Evolutionary conservation across 2,797 vertebrate species (phyloP), one percentile per base, ranked within the genome.

Genomic region (Muscicapa comitata): DNA sequence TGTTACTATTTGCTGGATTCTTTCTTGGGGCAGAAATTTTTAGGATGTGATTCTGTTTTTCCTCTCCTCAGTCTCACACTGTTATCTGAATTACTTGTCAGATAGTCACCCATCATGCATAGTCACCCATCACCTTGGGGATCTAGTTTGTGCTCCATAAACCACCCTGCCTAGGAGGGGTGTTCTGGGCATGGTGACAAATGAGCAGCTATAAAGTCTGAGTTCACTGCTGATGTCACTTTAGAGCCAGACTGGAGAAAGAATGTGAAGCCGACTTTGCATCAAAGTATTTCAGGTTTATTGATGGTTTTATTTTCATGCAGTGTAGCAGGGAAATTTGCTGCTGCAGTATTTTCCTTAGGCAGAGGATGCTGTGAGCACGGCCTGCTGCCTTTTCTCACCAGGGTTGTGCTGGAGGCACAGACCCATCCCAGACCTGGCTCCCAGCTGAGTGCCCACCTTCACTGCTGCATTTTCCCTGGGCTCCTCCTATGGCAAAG

Each of bases 141-240:
- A 28, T 59, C 33, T 48, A 40, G 9, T 50, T 68, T 84, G 37
- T 62, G 55, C 61, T 48, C 23, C 48, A 76, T 6, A 38, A 67
- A 57, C 20, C 31, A 2, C 51, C 2, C 26, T 38, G 70, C 65
- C 55, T 20, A 6, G n/a, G 37, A 48, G 33, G 20, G 82, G 29
- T 10, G 0, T 35, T 76, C 47, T 67, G 67, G 74, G 58, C 75
- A 59, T 3, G 33, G 35, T 89, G 81, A 80, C 47, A 65, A 74
- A 74, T 9, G 17, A 38, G 4, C 50, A 51, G 61, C 72, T 63
- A 23, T 68, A 72, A 80, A 95, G 29, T 18, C 47, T 75, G 75
- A 80, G 51, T 28, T 68, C 47, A 51, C 15, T 43, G 43, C 38
- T 87, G 88, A 68, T 91, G 89, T 77, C 57, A 76, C 83, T 87